phyloP scores from a whole-genome alignment of 1,140 invertebrate genomes.

The Diorhabda sublineata region DNA sequence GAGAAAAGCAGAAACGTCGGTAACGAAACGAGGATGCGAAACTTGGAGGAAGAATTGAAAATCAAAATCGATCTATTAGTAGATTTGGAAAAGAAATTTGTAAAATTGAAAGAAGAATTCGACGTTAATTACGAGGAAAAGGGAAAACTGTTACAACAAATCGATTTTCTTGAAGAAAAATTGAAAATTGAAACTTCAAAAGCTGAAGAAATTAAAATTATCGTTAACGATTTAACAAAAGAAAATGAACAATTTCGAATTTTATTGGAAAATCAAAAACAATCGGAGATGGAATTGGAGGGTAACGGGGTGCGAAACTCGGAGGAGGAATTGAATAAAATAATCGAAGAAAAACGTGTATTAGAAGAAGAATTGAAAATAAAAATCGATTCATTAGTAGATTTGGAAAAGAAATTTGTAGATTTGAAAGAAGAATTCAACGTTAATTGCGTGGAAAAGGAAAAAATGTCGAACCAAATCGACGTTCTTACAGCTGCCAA shows the following conservation, averaged over 20 bases:
- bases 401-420: neutral
- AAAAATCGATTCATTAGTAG: neutral
- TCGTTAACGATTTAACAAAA: too few relatives aligned
- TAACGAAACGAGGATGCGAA: constrained; percentile 5
- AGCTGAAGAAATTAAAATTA: too few relatives aligned
- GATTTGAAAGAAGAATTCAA: constrained; percentile 42
- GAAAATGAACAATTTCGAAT: too few relatives aligned
- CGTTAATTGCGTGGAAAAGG: constrained; percentile 53
- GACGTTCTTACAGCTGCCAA: constrained; percentile 74
- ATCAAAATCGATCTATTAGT: constrained; percentile 2
- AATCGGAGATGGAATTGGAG: too few relatives aligned
- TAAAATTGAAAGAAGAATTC: constrained; percentile 26
- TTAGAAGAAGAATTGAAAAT: constrained; percentile 6
- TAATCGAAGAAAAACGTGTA: constrained; percentile 1
- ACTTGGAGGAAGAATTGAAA: neutral
- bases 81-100: constrained; percentile 11
- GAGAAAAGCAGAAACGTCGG: constrained; percentile 30
- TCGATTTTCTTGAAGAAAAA: neutral
- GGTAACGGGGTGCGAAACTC: too few relatives aligned
- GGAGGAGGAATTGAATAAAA: neutral
- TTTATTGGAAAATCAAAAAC: constrained; percentile 37
- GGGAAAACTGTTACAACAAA: too few relatives aligned
- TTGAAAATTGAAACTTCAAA: constrained; percentile 31
- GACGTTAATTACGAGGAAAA: constrained; percentile 9
- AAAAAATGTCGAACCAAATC: constrained; percentile 62